phyloP scores from a whole-genome alignment of 2,888 invertebrate genomes.

The Thymelicus sylvestris region DNA sequence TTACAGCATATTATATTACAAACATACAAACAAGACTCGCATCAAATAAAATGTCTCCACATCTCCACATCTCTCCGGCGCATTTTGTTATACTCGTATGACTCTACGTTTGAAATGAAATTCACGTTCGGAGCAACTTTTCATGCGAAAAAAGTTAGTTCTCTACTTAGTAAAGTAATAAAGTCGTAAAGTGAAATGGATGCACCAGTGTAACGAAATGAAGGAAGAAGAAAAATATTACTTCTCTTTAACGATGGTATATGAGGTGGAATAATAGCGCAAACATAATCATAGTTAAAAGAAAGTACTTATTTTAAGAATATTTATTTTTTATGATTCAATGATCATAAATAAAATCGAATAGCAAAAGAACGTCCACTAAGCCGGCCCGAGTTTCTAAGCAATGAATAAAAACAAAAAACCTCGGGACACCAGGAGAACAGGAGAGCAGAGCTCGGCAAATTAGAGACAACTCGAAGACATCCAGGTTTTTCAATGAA shows the following conservation, averaged over 20 bases:
- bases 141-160: slow-evolving; percentile 16
- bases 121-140: slow-evolving; percentile 15
- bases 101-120: slow-evolving; percentile 19
- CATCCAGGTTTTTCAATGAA: slow-evolving; percentile 5
- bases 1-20: slow-evolving; percentile 29
- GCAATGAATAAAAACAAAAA: neutral
- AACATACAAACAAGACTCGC: slow-evolving; percentile 21
- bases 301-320: no score
- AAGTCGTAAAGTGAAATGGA: neutral
- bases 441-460: neutral
- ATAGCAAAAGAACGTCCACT: neutral
- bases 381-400: neutral
- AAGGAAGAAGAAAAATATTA: slow-evolving; percentile 1
- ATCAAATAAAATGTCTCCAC: slow-evolving; percentile 23
- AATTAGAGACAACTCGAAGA: neutral
- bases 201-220: neutral
- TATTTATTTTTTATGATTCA: neutral
- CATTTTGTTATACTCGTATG: slow-evolving; percentile 15
- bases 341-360: neutral
- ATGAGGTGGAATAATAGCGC: no score
- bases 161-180: slow-evolving; percentile 21
- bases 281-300: no score
- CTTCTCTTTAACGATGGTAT: neutral
- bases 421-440: neutral
- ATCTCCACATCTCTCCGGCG: neutral